A percentile compares a stretch with the other conserved stretches of the same genome.
Evolutionary conservation across 1,140 invertebrate species (phyloP).

Genomic region (Bombus pascuorum): DNA sequence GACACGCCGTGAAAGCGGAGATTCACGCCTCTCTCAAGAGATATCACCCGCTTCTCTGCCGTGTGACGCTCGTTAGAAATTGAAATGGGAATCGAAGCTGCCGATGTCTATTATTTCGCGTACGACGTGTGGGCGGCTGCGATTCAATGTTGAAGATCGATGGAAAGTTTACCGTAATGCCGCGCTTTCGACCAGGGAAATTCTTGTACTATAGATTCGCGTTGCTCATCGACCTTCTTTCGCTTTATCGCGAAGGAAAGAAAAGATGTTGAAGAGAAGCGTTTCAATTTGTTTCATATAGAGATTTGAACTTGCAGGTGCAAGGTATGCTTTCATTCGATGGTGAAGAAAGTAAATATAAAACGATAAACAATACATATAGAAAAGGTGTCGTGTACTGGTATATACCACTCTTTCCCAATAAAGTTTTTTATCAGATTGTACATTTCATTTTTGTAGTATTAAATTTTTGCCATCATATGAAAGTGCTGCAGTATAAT

Average conservation of each 20-base stretch:
- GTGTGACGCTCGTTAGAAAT: slow-evolving; percentile 32
- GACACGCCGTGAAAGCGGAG: slow-evolving; percentile 49
- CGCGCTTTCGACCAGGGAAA: neutral
- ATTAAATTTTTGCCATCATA: no score
- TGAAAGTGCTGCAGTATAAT: no score
- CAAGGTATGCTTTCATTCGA: no score
- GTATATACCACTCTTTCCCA: no score
- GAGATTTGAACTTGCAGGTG: no score
- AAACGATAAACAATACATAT: no score
- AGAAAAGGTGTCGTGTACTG: no score
- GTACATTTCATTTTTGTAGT: no score
- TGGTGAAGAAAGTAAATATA: no score
- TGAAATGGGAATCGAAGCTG: slow-evolving; percentile 13
- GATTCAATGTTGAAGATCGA: slow-evolving; percentile 7
- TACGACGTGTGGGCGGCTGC: neutral
- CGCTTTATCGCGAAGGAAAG: neutral
- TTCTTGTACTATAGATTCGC: neutral
- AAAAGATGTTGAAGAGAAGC: no score
- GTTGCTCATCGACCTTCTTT: neutral
- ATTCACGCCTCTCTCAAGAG: slow-evolving; percentile 34
- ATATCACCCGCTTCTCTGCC: slow-evolving; percentile 12
- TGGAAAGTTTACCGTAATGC: slow-evolving; percentile 24
- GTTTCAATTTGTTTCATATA: no score
- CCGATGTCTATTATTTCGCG: slow-evolving; percentile 32
- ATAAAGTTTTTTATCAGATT: no score